Evolutionary conservation across 2,113 vertebrate species (phyloP), one percentile per base, ranked within the genome.

Genomic region (Tupaia tana): DNA sequence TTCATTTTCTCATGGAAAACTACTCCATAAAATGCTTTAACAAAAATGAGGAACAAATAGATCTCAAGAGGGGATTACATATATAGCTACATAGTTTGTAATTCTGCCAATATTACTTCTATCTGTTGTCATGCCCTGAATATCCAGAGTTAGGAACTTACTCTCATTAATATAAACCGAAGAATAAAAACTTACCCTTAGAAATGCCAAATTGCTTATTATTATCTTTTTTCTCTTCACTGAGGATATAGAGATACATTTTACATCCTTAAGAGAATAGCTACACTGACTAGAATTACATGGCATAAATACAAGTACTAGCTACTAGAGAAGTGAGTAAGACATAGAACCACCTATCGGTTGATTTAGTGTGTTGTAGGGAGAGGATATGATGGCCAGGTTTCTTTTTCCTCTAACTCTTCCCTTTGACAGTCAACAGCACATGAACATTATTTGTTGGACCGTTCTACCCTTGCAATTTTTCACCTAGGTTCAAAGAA

Each of bases 401-500:
- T 88, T 54, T 92, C 61, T 73, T 52, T 88, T 79, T 16, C 19
- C 13, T 74, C 12, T 52, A 24, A 19, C 66, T 74, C 15, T 71
- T 58, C 43, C 59, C 29, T 86, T 52, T 90, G 34, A 69, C 64
- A 67, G n/a, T 18, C 34, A 85, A n/a, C 2, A 64, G 31, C 22
- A 73, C 4, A 3, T 24, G 24, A 52, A 59, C 22, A 61, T 78
- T 66, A 91, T 94, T 66, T 84, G 59, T 71, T 75, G 43, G 18
- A 79, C 18, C 63, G 2, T 25, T 95, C 58, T 19, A 1, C 16
- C 20, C 27, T 59, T n/a, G 7, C 10, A 90, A 3, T 69, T 94
- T 87, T 92, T 95, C 52, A 90, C 15, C 91, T 85, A 70, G 71
- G 69, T 84, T 95, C 61, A 86, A 89, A 83, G 52, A 84, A 94